Evolutionary conservation across 2,888 invertebrate species (phyloP).

Genomic region (Dryadula phaetusa): DNA sequence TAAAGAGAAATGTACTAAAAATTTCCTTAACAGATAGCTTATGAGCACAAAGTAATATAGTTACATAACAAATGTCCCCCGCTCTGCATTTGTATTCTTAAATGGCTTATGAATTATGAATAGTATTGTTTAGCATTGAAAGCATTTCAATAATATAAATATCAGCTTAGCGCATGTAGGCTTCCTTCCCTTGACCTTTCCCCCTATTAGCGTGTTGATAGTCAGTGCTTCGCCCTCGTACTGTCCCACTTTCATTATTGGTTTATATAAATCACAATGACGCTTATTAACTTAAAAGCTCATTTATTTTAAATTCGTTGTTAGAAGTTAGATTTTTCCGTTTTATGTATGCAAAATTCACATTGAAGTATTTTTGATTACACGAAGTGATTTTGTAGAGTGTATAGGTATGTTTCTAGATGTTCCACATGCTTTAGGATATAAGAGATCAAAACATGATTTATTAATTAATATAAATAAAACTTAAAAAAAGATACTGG

Average conservation of each 20-base stretch:
- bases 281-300: slow-evolving; percentile 34
- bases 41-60: neutral
- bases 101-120: slow-evolving; percentile 27
- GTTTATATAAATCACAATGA: slow-evolving; percentile 31
- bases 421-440: no score
- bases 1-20: slow-evolving; percentile 10
- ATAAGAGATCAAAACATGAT: no score
- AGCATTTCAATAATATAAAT: slow-evolving; percentile 34
- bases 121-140: slow-evolving; percentile 31
- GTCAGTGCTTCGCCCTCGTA: slow-evolving; percentile 31
- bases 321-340: neutral
- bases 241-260: slow-evolving; percentile 31
- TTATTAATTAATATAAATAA: no score
- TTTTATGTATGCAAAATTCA: no score
- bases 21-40: neutral
- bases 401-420: no score
- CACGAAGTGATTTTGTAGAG: no score
- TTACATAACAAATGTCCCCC: slow-evolving; percentile 16
- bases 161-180: slow-evolving; percentile 35
- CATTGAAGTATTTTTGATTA: no score
- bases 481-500: no score
- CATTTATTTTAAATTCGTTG: neutral
- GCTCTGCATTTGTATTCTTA: slow-evolving; percentile 22
- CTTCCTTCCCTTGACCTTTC: slow-evolving; percentile 40
- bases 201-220: slow-evolving; percentile 32